phyloP scores from a whole-genome alignment of 1,140 invertebrate genomes.

The Argopecten irradians region DNA sequence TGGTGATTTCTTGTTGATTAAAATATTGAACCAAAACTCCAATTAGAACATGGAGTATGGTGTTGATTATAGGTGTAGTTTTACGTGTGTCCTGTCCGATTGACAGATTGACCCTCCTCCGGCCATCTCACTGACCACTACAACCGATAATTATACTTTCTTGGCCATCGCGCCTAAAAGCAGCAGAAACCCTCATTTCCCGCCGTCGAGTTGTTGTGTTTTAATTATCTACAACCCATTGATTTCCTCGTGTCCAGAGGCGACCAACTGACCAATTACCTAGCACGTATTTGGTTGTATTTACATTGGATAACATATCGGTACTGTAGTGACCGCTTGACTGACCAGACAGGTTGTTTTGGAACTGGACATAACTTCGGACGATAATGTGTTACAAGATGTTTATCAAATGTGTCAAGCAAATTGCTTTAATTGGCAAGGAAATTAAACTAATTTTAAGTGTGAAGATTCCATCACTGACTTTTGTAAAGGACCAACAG shows the following conservation, averaged over 20 bases:
- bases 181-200: background rate
- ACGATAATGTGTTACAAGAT: background rate
- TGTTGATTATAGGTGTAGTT: background rate
- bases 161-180: background rate
- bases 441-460: conserved; percentile 13
- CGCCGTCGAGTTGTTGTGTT: background rate
- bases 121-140: background rate
- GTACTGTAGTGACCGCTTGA: conserved; percentile 20
- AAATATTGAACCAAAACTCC: background rate
- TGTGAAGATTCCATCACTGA: background rate
- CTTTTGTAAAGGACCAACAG: background rate
- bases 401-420: background rate
- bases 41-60: background rate
- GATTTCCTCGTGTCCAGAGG: background rate
- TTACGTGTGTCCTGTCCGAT: background rate
- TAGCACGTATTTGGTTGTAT: background rate
- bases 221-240: background rate
- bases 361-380: background rate
- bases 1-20: no score
- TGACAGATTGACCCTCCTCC: background rate
- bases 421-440: background rate
- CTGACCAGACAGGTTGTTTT: background rate
- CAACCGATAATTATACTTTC: background rate
- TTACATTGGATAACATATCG: background rate
- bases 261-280: background rate